Conservation (phyloP, 1,140 invertebrate species). For the Scaptomyza montana region DNA sequence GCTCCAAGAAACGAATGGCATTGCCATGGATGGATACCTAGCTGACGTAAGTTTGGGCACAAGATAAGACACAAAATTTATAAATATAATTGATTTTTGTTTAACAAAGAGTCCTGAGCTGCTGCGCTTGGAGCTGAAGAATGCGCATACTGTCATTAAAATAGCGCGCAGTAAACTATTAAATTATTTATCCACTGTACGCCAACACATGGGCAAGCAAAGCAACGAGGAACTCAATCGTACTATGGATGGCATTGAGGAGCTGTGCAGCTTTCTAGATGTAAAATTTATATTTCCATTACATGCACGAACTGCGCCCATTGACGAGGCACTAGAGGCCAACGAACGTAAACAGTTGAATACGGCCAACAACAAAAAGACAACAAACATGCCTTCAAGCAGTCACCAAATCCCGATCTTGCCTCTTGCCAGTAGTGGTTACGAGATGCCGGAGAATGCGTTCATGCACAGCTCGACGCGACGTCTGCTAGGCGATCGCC, state of each 20-base stretch:
- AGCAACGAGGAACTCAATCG: slow-evolving; percentile 70
- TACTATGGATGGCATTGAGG: slow-evolving; percentile 84
- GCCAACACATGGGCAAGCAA: slow-evolving; percentile 67
- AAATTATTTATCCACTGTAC: slow-evolving; percentile 78
- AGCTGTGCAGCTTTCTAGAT: slow-evolving; percentile 80
- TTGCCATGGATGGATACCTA: slow-evolving; percentile 74
- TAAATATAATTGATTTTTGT: not conserved
- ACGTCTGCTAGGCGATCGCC: slow-evolving; percentile 60
- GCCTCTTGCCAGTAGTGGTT: slow-evolving; percentile 18
- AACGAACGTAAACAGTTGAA: slow-evolving; percentile 72
- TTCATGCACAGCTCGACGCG: slow-evolving; percentile 70
- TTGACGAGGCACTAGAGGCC: slow-evolving; percentile 80
- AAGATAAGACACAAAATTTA: not conserved
- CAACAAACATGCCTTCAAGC: not conserved
- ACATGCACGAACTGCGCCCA: slow-evolving; percentile 57
- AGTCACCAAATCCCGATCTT: not conserved
- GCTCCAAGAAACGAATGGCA: slow-evolving; percentile 48
- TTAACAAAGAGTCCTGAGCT: slow-evolving; percentile 79
- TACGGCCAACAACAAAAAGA: slow-evolving; percentile 1
- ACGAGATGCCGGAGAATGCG: slow-evolving; percentile 73
- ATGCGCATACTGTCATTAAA: slow-evolving; percentile 83
- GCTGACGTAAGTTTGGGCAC: slow-evolving; percentile 58
- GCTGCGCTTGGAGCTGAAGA: slow-evolving; percentile 81
- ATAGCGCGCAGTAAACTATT: slow-evolving; percentile 81
- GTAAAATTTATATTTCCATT: slow-evolving; percentile 71